Percentiles rank a stretch among this genome's conserved stretches.
phyloP scores from a whole-genome alignment of 1,140 invertebrate species.

The Nasonia longicornis region DNA sequence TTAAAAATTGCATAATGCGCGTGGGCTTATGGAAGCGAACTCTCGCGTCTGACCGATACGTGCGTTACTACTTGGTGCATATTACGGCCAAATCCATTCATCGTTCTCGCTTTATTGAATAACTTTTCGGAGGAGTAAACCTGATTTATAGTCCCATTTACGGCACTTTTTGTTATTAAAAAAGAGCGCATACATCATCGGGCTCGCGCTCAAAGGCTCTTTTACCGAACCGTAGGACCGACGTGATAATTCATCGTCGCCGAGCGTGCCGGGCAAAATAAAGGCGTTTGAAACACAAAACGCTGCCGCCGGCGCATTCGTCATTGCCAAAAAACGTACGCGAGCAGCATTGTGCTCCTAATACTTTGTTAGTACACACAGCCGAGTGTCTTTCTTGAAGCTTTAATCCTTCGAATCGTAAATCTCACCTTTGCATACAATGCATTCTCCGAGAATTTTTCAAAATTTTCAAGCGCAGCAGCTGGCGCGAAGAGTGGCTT shows the following conservation, averaged over 20 bases:
- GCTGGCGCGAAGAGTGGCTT: background rate
- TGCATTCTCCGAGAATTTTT: background rate
- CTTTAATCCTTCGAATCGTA: conserved; percentile 7
- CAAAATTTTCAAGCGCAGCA: background rate
- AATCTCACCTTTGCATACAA: conserved; percentile 4
- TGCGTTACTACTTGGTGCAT: background rate
- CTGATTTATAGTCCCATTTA: background rate
- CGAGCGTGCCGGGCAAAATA: background rate
- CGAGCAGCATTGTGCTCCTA: background rate
- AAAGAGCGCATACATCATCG: background rate
- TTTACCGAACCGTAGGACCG: background rate
- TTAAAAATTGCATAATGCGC: background rate
- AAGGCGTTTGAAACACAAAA: background rate
- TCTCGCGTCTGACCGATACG: conserved; percentile 1
- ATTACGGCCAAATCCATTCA: background rate
- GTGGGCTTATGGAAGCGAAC: too few species aligned
- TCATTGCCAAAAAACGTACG: background rate
- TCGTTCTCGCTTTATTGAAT: background rate
- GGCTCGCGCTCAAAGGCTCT: background rate
- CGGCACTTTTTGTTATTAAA: background rate
- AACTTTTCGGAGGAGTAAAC: background rate
- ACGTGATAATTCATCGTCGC: background rate
- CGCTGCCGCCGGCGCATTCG: background rate
- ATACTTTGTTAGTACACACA: background rate
- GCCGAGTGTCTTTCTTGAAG: background rate